Evolutionary conservation across 2,888 invertebrate species (phyloP), one percentile per base, ranked within the genome.

Genomic region (Calliphora vomitoria): DNA sequence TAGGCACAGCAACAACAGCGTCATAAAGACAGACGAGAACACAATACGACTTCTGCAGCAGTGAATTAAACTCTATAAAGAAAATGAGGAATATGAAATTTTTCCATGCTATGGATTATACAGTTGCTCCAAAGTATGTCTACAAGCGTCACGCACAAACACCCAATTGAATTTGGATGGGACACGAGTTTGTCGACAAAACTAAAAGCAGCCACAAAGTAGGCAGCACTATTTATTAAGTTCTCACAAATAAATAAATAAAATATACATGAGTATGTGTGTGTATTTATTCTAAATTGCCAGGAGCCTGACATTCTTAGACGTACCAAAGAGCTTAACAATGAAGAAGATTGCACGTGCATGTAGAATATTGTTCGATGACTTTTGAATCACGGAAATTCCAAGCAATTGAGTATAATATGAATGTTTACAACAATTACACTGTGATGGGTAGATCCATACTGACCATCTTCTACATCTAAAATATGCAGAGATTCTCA

Each of bases 1-100:
- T 41, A 64, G 41, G 64, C 80, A 76, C 80, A 80, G 47, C 69
- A 75, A 18, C 60, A 74, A 11, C 66, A 66, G 58, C 71, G 11
- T 25, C 66, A 60, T 68, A 75, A 74, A 82, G 60, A 47, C 58
- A 68, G 38, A 13, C 15, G 20, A 41, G 58, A 76, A 64, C 58
- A 25, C 20, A 76, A 50, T 8, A n/a, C 31, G 15, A 35, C 53
- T 35, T 55, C 18, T 38, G 20, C 18, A 64, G 15, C 44, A 75
- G 47, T 41, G 31, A 60, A 66, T 68, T 47, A 60, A 41, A 38
- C 47, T 75, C 38, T n/a, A 18, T 31, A 68, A 58, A 58, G 50
- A 25, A 71, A 71, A 69, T 78, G 20, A 25, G 4, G 18, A 50
- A 64, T 55, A 64, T 72, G 72, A 31, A 53, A 66, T 74, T 41